Base-by-base conservation (phyloP, 2,113 vertebrate species). In the Mixornis gularis region DNA sequence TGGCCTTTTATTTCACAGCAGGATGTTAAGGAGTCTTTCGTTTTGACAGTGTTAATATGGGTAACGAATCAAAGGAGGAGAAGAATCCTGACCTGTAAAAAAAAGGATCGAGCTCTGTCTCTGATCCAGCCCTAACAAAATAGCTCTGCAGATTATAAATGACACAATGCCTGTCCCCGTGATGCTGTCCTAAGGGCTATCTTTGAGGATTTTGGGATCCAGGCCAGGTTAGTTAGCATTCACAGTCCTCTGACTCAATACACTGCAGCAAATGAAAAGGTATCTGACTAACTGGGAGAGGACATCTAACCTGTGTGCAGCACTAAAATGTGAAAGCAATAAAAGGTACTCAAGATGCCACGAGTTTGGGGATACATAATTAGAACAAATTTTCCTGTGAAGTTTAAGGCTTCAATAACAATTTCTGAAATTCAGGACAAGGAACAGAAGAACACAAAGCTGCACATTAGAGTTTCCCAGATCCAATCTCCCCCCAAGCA, bases 181-280 rank as follows among this genome's bases (percentile, higher is more conserved):
- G 43, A 58, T n/a, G 65, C 55, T 77, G 48, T 64, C 81, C 63
- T 85, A 63, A 84, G 81, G 78, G 89, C 89, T 94, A 7, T 87
- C 89, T 49, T 92, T 62, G 92, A 94, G 66, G 66, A 82, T 79
- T 94, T 93, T 59, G 88, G 89, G 92, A 91, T 77, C 46, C 63
- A 66, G 70, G 78, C 92, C 85, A 70, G 20, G 12, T 64, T 91
- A 80, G 68, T 94, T 92, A 85, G 66, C 51, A 93, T 92, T 89
- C 84, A 44, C 1, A 41, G 63, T 60, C 74, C 77, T 85, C 91
- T 95, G 92, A 79, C 74, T 95, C 79, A 85, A 43, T 18, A 63
- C 65, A 38, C 68, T 91, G 87, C 78, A 93, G 84, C 84, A 89
- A 81, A 71, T 44, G 46, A 15, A 83, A 82, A 62, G 48, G 4